phyloP scores from a whole-genome alignment of 2,113 vertebrate genomes.

The Carassius carassius region DNA sequence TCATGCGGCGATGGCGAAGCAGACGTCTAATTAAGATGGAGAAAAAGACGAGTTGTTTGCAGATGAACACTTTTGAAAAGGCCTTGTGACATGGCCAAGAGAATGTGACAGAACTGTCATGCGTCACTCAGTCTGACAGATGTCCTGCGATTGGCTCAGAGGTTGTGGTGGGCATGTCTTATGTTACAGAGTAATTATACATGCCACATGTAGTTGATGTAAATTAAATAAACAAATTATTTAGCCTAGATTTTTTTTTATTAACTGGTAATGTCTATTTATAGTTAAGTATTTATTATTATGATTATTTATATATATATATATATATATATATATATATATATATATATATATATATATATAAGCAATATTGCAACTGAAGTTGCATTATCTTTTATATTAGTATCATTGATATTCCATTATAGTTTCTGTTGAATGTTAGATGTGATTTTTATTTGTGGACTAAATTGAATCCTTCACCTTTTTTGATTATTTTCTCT shows the following conservation, averaged over 20 bases:
- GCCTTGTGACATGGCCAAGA: neutral
- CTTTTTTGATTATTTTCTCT: too few species aligned
- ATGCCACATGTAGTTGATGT: neutral
- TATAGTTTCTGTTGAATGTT: too few species aligned
- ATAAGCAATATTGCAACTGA: too few species aligned
- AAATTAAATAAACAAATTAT: neutral
- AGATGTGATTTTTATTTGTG: too few species aligned
- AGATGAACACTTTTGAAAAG: neutral
- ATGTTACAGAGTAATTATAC: neutral
- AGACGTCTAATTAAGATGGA: constrained; percentile 34
- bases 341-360: too few species aligned
- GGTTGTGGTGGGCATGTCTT: neutral
- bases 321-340: too few species aligned
- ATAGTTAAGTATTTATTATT: neutral
- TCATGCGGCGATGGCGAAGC: constrained; percentile 2
- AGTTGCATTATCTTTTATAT: too few species aligned
- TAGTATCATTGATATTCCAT: too few species aligned
- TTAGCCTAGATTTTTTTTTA: neutral
- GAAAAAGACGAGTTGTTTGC: neutral
- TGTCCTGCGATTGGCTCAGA: constrained; percentile 4
- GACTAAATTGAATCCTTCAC: too few species aligned
- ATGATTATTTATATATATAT: too few species aligned
- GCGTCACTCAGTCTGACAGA: neutral
- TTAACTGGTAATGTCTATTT: neutral
- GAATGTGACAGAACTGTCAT: neutral